A percentile compares a stretch with the other conserved stretches of the same genome.
phyloP scores from a whole-genome alignment of 2,113 vertebrate species.

The Prionailurus bengalensis region DNA sequence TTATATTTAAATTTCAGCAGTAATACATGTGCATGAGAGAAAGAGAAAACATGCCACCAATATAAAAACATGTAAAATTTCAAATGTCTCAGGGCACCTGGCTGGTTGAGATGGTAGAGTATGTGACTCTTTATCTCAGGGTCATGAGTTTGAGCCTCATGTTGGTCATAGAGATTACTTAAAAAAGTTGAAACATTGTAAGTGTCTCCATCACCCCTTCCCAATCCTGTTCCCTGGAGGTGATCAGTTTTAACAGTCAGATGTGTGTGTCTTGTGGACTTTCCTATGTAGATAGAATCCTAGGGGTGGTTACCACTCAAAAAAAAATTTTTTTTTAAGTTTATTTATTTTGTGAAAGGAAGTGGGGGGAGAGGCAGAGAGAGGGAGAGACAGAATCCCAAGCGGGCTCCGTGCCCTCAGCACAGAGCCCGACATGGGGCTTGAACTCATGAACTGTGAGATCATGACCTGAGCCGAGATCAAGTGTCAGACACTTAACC shows the following conservation, averaged over 20 bases:
- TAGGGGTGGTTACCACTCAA: no score
- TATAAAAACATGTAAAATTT: not conserved
- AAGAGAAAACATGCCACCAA: not conserved
- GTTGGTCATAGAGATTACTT: not conserved
- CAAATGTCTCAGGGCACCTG: not conserved
- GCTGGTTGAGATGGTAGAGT: not conserved
- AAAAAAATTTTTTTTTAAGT: not conserved
- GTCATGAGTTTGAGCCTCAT: not conserved
- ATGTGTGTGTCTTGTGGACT: not conserved
- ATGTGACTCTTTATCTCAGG: not conserved
- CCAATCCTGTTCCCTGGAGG: not conserved
- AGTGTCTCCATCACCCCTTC: not conserved
- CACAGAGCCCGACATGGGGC: no score
- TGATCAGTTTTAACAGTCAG: slow-evolving; percentile 31
- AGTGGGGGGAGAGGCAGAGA: no score
- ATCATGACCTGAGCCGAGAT: no score
- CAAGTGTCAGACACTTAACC: no score
- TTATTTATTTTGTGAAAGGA: no score
- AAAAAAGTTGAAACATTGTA: not conserved
- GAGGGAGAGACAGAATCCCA: no score
- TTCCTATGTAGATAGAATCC: not conserved
- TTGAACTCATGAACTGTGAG: no score
- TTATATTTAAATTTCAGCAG: slow-evolving; percentile 13
- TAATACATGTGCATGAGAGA: not conserved
- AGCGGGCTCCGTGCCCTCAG: no score